These are phyloP conservation scores for Trypoxylon attenuatum DNA, from an alignment of 2,888 invertebrate species.

Conservation along the genomic window DNA sequence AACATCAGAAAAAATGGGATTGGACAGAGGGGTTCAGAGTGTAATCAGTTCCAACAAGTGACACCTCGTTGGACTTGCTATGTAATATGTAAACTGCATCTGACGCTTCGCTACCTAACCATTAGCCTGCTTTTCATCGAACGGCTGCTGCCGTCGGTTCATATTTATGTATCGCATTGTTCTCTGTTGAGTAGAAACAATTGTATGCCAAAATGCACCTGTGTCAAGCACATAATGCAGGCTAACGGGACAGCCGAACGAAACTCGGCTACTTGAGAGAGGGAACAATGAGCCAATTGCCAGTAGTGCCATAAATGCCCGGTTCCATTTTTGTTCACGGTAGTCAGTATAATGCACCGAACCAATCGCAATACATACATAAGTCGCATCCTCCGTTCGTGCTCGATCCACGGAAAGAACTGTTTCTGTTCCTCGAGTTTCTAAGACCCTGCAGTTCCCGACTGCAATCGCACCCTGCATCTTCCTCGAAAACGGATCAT, in stretches of 20 bases:
- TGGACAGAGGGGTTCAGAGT: too few species aligned
- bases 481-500: constrained; percentile 40
- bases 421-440: too few species aligned
- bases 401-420: background rate
- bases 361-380: constrained; percentile 37
- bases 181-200: constrained; percentile 7
- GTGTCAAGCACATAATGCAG: constrained; percentile 38
- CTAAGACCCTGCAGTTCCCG: too few species aligned
- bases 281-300: constrained; percentile 35
- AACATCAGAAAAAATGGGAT: too few species aligned
- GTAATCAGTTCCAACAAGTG: constrained; percentile 4
- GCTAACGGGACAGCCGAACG: constrained; percentile 28
- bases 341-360: constrained; percentile 22
- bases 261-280: constrained; percentile 10
- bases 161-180: constrained; percentile 25
- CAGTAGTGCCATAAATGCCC: constrained; percentile 29
- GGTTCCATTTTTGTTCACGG: constrained; percentile 44
- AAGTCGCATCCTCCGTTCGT: constrained; percentile 35
- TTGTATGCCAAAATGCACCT: constrained; percentile 35
- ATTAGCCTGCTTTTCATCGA: background rate
- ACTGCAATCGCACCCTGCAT: constrained; percentile 31
- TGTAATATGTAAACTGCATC: constrained; percentile 12
- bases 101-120: background rate
- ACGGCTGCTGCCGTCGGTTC: background rate
- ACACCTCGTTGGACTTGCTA: constrained; percentile 24